Percentiles rank a stretch among this genome's conserved stretches.
Evolutionary conservation across 1,140 invertebrate genomes (phyloP).

Genomic region (Battus philenor): DNA sequence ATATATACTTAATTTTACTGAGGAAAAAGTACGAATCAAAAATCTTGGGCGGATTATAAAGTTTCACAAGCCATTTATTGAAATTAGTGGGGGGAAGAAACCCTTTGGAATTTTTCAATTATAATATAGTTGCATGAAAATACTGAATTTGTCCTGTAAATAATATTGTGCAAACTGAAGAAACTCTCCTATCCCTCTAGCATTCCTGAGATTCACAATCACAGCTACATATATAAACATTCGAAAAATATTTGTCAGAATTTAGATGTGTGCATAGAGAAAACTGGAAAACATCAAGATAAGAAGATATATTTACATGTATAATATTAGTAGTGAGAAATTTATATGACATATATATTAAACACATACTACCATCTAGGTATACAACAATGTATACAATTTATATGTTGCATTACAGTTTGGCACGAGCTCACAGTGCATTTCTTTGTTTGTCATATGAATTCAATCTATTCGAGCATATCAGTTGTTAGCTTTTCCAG

Average conservation of each 20-base stretch:
- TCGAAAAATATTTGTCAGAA: constrained; percentile 42
- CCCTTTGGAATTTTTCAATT: neutral
- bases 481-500: constrained; percentile 9
- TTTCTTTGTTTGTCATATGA: too few relatives aligned
- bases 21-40: constrained; percentile 29
- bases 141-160: neutral
- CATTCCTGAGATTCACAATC: constrained; percentile 36
- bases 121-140: constrained; percentile 6
- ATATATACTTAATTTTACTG: constrained; percentile 24
- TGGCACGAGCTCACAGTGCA: too few relatives aligned
- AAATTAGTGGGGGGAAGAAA: neutral
- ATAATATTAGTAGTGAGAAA: neutral
- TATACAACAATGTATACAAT: too few relatives aligned
- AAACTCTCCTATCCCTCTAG: neutral
- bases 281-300: constrained; percentile 15
- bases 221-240: constrained; percentile 52
- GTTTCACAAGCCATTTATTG: constrained; percentile 1
- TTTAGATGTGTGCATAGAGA: constrained; percentile 17
- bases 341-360: neutral
- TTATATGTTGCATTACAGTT: too few relatives aligned
- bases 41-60: constrained; percentile 42
- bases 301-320: neutral
- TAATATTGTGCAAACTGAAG: constrained; percentile 6
- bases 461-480: too few relatives aligned
- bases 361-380: too few relatives aligned